Evolutionary conservation across 2,888 invertebrate genomes (phyloP).

Genomic region (Parnassius mnemosyne): DNA sequence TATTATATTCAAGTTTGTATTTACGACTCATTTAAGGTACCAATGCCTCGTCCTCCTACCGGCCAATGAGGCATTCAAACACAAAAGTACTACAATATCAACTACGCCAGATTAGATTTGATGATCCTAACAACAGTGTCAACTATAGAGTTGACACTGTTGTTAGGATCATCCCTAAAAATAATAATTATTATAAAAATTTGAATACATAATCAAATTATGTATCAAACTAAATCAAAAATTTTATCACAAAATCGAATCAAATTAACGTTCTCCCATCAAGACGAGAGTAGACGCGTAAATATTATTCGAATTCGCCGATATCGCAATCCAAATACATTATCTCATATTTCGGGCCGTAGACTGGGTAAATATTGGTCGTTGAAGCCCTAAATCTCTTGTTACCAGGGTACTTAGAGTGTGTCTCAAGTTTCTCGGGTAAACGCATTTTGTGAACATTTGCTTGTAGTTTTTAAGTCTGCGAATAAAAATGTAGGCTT

Average conservation of each 20-base stretch:
- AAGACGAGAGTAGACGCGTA: constrained; percentile 23
- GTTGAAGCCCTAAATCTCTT: constrained; percentile 57
- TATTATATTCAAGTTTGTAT: too few relatives aligned
- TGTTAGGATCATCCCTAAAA: too few relatives aligned
- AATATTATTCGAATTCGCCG: constrained; percentile 37
- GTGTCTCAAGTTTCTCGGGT: constrained; percentile 40
- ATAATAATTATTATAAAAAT: too few relatives aligned
- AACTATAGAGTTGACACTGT: too few relatives aligned
- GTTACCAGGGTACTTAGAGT: constrained; percentile 47
- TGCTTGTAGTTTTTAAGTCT: constrained; percentile 10
- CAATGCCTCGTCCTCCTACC: too few relatives aligned
- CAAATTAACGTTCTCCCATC: constrained; percentile 19
- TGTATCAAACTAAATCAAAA: constrained; percentile 1
- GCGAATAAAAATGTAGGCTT: neutral
- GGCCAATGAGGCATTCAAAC: too few relatives aligned
- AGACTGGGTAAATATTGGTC: constrained; percentile 53
- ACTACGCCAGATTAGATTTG: too few relatives aligned
- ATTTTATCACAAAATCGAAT: constrained; percentile 18
- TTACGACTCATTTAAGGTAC: too few relatives aligned
- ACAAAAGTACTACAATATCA: too few relatives aligned
- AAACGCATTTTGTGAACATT: constrained; percentile 27
- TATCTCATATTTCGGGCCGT: constrained; percentile 53
- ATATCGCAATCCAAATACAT: constrained; percentile 59
- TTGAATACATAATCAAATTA: too few relatives aligned
- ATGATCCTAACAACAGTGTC: too few relatives aligned